Conservation (phyloP, 2,113 vertebrate species). For the Morone saxatilis region DNA sequence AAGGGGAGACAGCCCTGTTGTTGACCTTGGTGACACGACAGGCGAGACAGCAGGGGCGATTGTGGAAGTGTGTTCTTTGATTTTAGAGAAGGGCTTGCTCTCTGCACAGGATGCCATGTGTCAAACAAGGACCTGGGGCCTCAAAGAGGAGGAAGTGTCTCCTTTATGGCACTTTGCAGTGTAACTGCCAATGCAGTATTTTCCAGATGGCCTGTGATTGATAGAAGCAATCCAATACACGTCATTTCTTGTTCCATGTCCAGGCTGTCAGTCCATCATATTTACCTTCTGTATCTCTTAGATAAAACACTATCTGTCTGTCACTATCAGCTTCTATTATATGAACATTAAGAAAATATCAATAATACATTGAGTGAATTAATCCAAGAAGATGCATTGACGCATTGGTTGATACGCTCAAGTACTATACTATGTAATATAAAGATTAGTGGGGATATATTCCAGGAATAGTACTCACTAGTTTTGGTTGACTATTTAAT, state of each 20-base stretch:
- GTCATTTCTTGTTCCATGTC: conserved; percentile 44
- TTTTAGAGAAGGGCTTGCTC: conserved; percentile 38
- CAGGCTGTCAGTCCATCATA: conserved; percentile 3
- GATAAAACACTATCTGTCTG: background rate
- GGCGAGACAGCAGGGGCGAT: conserved; percentile 23
- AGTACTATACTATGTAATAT: background rate
- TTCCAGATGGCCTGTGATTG: conserved; percentile 58
- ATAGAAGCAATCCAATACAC: conserved; percentile 45
- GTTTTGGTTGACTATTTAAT: no score
- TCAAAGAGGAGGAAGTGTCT: conserved; percentile 68
- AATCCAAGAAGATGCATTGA: background rate
- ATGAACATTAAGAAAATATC: background rate
- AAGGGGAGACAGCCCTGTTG: conserved; percentile 11
- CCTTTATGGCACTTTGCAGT: conserved; percentile 51
- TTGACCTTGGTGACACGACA: conserved; percentile 66
- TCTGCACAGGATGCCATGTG: conserved; percentile 67
- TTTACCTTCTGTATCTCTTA: conserved; percentile 15
- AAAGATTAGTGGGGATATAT: no score
- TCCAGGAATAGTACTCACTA: no score
- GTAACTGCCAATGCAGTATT: conserved; percentile 47
- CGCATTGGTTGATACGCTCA: background rate
- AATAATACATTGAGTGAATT: background rate
- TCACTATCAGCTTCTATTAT: no score
- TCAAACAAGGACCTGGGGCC: conserved; percentile 55
- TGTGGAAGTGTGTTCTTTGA: conserved; percentile 61